Evolutionary conservation across 2,113 vertebrate species (phyloP).

Genomic region (Indicator indicator): DNA sequence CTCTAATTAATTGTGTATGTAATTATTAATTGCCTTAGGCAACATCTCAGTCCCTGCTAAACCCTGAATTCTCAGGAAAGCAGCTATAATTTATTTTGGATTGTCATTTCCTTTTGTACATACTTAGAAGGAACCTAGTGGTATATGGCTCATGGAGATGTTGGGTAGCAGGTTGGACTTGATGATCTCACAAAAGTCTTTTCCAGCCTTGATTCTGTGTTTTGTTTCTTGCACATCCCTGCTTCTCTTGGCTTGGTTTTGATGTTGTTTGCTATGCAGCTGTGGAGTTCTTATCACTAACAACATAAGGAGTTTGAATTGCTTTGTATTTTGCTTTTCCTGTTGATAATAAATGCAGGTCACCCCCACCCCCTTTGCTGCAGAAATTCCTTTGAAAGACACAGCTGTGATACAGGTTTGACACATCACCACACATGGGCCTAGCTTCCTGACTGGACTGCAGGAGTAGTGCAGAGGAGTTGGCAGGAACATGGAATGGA

Average conservation of each 20-base stretch:
- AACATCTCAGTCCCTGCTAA: background rate
- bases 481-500: slow-evolving; percentile 31
- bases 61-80: background rate
- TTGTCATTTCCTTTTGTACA: background rate
- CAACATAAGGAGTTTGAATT: background rate
- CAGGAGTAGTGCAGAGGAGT: background rate
- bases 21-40: background rate
- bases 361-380: background rate
- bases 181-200: too few relatives aligned
- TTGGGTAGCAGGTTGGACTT: too few relatives aligned
- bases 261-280: background rate
- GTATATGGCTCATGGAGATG: too few relatives aligned
- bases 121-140: background rate
- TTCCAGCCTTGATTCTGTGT: background rate
- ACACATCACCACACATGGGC: background rate
- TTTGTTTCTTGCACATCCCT: background rate
- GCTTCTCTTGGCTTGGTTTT: background rate
- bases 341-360: background rate
- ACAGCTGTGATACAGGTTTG: background rate
- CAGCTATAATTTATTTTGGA: background rate
- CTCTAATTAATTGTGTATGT: background rate
- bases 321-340: background rate
- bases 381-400: background rate
- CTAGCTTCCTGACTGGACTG: background rate
- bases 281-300: background rate